Base-by-base conservation (phyloP, 2,888 invertebrate genomes). In the Lithophane semibrunnea region DNA sequence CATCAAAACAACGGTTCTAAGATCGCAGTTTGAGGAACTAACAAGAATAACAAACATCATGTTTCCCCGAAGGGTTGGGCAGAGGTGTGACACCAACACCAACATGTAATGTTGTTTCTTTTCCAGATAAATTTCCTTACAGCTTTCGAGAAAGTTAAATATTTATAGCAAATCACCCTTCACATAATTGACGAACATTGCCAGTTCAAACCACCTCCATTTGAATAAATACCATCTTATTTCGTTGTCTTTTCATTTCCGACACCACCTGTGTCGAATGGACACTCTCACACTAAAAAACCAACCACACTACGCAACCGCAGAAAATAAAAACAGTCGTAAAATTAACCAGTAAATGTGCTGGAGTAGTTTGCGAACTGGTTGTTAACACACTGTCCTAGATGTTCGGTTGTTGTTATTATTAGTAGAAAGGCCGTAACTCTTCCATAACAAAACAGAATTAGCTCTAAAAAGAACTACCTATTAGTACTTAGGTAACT, bases 381-480 rank as follows among this genome's bases (percentile, higher is more conserved):
- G 82, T 76, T 82, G 82, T 82, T 75, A 82, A 82, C 68, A 75
- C 58, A 58, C 58, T 82, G 82, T 60, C 64, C 82, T 82, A 82
- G 76, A 68, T 69, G 8, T 64, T 56, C 29, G 58, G 68, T 54
- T 75, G 64, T 75, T 64, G 63, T 75, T 61, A 13, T 61, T 71
- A n/a, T 69, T 79, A n/a, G 37, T 4, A 1, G 9, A 42, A n/a
- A 77, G 9, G 1, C 16, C 2, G 37, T 61, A 24, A 54, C 16
- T 47, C 21, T 21, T 54, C 7, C 29, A 8, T 37, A 63, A 70
- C 42, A 79, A 79, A 54, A 42, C 9, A 63, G 1, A 49, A 54
- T 69, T 70, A 16, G 9, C 24, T 47, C 13, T 54, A 24, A 49
- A 12, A 18, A 47, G 5, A 24, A 37, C 3, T 47, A 60, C 5